Evolutionary conservation across 1,140 invertebrate genomes (phyloP), one percentile per base, ranked within the genome.

Genomic region (Diabrotica undecimpunctata): DNA sequence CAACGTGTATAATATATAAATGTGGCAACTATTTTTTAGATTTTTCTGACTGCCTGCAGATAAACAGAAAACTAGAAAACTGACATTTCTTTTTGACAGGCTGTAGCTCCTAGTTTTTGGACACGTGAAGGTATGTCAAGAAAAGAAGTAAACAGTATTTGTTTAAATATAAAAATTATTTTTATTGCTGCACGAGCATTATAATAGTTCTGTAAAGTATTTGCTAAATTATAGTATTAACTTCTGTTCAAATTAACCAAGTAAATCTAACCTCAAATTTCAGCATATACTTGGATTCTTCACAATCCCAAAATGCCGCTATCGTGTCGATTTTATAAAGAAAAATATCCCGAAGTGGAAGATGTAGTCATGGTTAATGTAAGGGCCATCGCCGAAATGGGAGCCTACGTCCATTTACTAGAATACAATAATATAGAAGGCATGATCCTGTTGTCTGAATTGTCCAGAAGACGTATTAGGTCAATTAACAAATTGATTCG

Each of bases 331-430:
- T 99, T 96, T 88, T 99, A 99, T 79, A 90, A 93, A 74, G 92
- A 98, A 80, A 95, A 94, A 76, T 99, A 97, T 83, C 98, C 98
- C 0, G 97, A 99, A 79, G 88, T 98, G 39, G 97, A 99, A 74
- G 98, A 99, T 88, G 96, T 99, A 38, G 97, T 99, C 9, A 98
- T 99, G 96, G 97, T 99, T 5, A 99, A 97, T 79, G 97, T 99
- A 2, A 85, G 94, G 11, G 94, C 94, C 69, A 99, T 99, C 73
- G 97, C 96, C 41, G 97, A 99, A 83, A 99, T 99, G 97, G 98
- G 98, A 65, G 97, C 97, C 6, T 99, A 99, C 80, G 98, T 99
- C 5, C 92, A 97, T 79, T 82, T 99, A 56, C 81, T 99, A 59
- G 97, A 99, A 82, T 99, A 99, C 78, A 98, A 99, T 79, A 97